Percentiles rank a stretch among this genome's conserved stretches.
These are phyloP conservation scores for Caranx melampygus DNA, from an alignment of 2,113 vertebrate genomes.

Conservation along the genomic window DNA sequence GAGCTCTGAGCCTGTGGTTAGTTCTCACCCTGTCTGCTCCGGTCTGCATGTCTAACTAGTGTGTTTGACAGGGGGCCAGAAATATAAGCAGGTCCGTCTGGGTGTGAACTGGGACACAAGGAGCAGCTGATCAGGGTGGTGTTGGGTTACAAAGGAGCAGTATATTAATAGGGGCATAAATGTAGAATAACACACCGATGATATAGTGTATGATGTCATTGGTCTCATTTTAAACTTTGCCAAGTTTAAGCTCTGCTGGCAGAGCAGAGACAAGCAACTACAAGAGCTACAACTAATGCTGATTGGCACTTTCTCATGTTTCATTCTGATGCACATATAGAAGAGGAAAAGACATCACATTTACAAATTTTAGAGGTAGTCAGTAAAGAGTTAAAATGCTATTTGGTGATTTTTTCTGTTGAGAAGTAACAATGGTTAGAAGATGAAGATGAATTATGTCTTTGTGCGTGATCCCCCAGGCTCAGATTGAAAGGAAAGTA, in stretches of 20 bases:
- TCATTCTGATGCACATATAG: too few relatives aligned
- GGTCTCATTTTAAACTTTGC: conserved; percentile 10
- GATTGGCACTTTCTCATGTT: neutral
- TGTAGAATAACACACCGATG: conserved; percentile 36
- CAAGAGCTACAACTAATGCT: neutral
- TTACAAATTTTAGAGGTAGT: too few relatives aligned
- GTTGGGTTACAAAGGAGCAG: conserved; percentile 65
- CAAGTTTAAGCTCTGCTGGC: neutral
- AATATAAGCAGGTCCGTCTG: conserved; percentile 61
- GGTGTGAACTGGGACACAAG: conserved; percentile 45
- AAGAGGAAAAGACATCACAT: too few relatives aligned
- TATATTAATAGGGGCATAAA: conserved; percentile 71
- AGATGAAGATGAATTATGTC: too few relatives aligned
- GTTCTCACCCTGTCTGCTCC: conserved; percentile 36
- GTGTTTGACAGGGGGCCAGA: conserved; percentile 62
- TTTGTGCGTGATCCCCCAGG: too few relatives aligned
- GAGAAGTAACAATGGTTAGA: too few relatives aligned
- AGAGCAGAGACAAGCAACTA: neutral
- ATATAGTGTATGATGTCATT: conserved; percentile 35
- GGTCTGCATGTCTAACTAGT: conserved; percentile 34
- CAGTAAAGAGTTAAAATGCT: too few relatives aligned
- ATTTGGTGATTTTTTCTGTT: too few relatives aligned
- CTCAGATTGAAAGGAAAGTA: too few relatives aligned
- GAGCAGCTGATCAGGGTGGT: conserved; percentile 58
- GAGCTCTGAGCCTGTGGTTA: conserved; percentile 17